Conservation (phyloP, 1,140 invertebrate genomes). For the Brachionus koreanus region DNA sequence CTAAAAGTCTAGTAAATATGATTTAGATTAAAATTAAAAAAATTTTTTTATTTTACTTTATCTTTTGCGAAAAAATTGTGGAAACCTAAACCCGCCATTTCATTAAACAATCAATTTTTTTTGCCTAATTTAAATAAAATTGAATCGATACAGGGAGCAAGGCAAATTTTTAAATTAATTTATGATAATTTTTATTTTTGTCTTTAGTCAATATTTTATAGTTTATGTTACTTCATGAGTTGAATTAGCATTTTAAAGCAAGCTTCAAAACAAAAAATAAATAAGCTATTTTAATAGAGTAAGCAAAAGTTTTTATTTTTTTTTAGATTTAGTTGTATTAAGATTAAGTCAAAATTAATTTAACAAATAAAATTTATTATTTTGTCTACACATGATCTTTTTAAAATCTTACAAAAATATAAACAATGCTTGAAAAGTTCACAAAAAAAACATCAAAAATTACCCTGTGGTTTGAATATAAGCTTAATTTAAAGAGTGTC, state of each 20-base stretch:
- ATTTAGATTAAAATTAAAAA: background rate
- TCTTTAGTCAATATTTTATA: background rate
- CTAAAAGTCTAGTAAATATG: constrained; percentile 69
- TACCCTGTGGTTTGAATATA: too few species aligned
- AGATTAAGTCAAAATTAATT: constrained; percentile 14
- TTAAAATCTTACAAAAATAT: background rate
- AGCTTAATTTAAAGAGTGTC: too few species aligned
- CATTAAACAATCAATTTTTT: background rate
- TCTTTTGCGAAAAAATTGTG: constrained; percentile 45
- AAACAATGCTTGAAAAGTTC: too few species aligned
- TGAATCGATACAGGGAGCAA: background rate
- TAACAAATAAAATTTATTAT: constrained; percentile 11
- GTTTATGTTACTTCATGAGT: background rate
- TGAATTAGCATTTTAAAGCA: background rate
- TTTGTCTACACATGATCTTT: background rate
- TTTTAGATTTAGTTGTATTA: background rate
- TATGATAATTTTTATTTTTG: constrained; percentile 19
- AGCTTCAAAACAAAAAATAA: background rate
- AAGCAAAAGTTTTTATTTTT: background rate
- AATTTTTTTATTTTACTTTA: background rate
- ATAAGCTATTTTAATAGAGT: background rate
- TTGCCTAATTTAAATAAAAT: background rate
- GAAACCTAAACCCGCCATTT: constrained; percentile 27
- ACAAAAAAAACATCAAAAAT: too few species aligned
- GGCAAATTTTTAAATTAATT: constrained; percentile 5